Conservation (phyloP, 2,797 vertebrate species). For the Etheostoma perlongum region DNA sequence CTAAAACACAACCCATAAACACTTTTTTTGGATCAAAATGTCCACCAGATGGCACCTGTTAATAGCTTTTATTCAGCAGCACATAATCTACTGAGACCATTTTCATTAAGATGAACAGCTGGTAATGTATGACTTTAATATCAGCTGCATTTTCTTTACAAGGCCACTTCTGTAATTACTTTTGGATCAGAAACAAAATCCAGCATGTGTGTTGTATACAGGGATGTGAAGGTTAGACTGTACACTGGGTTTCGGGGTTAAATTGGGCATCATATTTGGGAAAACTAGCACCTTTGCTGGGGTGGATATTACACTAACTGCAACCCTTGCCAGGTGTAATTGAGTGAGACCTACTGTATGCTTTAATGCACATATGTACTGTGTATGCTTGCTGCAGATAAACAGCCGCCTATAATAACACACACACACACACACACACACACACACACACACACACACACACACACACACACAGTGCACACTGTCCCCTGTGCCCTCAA, state of each 20-base stretch:
- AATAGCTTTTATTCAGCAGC: neutral
- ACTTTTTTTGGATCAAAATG: conserved; percentile 14
- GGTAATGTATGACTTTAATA: neutral
- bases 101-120: neutral
- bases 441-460: conserved; percentile 17
- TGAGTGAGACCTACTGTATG: conserved; percentile 14
- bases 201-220: neutral
- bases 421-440: conserved; percentile 4
- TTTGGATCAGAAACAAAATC: neutral
- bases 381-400: conserved; percentile 14
- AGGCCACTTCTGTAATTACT: neutral
- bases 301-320: neutral
- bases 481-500: conserved; percentile 66
- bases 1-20: neutral
- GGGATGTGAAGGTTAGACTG: neutral
- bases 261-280: neutral
- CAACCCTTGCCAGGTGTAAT: neutral
- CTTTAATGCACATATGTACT: conserved; percentile 11
- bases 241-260: neutral
- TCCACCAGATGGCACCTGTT: conserved; percentile 66
- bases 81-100: neutral
- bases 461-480: conserved; percentile 10
- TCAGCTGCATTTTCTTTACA: neutral
- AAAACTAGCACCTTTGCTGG: neutral
- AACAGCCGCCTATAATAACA: conserved; percentile 1